These are phyloP conservation scores for Platyura marginata DNA, from an alignment of 1,140 invertebrate genomes.

Conservation along the genomic window DNA sequence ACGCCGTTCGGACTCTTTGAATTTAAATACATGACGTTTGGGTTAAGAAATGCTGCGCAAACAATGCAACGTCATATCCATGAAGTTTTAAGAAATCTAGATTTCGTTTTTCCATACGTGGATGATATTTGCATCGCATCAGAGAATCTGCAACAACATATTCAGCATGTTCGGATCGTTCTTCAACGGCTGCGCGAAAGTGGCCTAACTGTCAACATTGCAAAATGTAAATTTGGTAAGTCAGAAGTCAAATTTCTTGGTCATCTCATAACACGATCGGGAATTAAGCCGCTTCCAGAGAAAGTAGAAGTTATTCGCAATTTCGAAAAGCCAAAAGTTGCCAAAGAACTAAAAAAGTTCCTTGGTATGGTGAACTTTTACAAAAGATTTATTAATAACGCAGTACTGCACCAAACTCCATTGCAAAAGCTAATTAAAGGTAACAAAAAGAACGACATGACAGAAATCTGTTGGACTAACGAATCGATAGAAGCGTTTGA, in stretches of 20 bases:
- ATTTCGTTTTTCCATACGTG: conserved; percentile 13
- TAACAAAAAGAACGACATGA: conserved; percentile 11
- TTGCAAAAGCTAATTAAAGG: conserved; percentile 9
- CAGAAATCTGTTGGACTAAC: conserved; percentile 5
- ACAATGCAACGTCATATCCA: conserved; percentile 31
- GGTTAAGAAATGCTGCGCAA: conserved; percentile 14
- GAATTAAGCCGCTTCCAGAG: conserved; percentile 5
- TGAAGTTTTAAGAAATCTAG: conserved; percentile 18
- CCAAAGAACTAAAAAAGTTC: conserved; percentile 18
- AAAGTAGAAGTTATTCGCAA: conserved; percentile 4
- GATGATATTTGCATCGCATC: conserved; percentile 33
- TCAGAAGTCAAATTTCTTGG: conserved; percentile 12
- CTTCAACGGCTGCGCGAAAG: conserved; percentile 9
- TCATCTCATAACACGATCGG: conserved; percentile 8
- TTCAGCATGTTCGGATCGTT: conserved; percentile 9
- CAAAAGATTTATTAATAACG: conserved; percentile 11
- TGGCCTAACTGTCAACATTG: conserved; percentile 11
- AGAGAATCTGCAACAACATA: conserved; percentile 12
- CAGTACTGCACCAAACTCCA: conserved; percentile 10
- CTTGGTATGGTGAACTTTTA: conserved; percentile 26
- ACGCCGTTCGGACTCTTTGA: conserved; percentile 23
- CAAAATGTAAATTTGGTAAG: conserved; percentile 13
- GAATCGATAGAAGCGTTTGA: conserved; percentile 8
- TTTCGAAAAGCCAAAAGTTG: conserved; percentile 13
- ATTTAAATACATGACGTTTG: conserved; percentile 22